Evolutionary conservation across 2,113 vertebrate species (phyloP).

Genomic region (Rhynchopsitta pachyrhyncha): DNA sequence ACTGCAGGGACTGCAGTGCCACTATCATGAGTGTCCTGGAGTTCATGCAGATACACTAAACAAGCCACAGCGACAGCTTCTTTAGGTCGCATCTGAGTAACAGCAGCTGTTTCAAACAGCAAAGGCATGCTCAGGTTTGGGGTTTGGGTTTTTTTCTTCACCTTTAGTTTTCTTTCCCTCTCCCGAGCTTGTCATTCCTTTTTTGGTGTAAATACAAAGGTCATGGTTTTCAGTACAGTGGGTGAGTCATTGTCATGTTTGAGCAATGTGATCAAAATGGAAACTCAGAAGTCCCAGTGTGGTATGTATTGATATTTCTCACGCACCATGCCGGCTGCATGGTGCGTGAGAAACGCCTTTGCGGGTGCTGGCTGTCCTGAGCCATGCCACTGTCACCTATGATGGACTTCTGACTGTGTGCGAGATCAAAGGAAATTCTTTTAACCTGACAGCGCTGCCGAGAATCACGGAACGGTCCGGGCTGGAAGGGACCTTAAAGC

Average conservation of each 20-base stretch:
- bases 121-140: background rate
- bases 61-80: background rate
- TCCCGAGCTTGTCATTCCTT: constrained; percentile 1
- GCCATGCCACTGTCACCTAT: rapidly evolving
- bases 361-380: background rate
- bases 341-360: rapidly evolving
- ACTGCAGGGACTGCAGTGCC: background rate
- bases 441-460: rapidly evolving
- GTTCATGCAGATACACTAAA: background rate
- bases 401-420: background rate
- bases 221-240: background rate
- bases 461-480: background rate
- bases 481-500: background rate
- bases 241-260: constrained; percentile 42
- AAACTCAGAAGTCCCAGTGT: background rate
- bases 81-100: background rate
- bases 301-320: background rate
- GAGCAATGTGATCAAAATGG: constrained; percentile 25
- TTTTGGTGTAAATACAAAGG: constrained; percentile 28
- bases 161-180: constrained; percentile 1
- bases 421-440: background rate
- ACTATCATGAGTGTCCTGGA: background rate
- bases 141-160: rapidly evolving
- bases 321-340: background rate
- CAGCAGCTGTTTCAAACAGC: background rate